Evolutionary conservation across 1,140 invertebrate genomes (phyloP).

Genomic region (Neuroterus valhalla): DNA sequence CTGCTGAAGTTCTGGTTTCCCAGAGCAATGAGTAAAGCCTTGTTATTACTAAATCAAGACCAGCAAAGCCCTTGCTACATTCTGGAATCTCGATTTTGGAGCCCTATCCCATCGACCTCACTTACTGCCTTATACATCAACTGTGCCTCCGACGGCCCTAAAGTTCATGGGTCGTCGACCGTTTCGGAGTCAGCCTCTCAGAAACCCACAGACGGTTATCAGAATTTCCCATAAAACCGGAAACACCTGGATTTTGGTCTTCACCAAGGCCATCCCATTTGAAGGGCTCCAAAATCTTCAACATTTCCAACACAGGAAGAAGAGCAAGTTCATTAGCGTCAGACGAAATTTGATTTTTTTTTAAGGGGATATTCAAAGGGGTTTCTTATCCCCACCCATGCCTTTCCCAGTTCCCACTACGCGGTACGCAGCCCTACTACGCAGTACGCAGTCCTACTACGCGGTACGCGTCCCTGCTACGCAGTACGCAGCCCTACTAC

Average conservation of each 20-base stretch:
- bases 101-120: constrained; percentile 45
- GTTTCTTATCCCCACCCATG: too few relatives aligned
- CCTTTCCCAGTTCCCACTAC: too few relatives aligned
- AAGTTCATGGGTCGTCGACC: constrained; percentile 24
- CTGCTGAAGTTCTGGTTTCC: neutral
- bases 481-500: too few relatives aligned
- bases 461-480: too few relatives aligned
- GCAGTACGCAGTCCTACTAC: too few relatives aligned
- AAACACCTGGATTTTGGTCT: neutral
- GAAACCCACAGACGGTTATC: neutral
- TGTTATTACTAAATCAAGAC: constrained; percentile 60
- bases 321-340: neutral
- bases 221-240: neutral
- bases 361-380: too few relatives aligned
- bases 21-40: constrained; percentile 31
- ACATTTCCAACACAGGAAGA: neutral
- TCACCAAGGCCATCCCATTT: neutral
- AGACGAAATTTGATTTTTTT: too few relatives aligned
- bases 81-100: constrained; percentile 30
- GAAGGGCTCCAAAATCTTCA: neutral
- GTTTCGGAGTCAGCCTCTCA: neutral
- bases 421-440: too few relatives aligned
- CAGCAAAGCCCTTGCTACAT: constrained; percentile 23
- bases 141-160: constrained; percentile 21
- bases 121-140: constrained; percentile 12